These are phyloP conservation scores for Trypoxylon attenuatum DNA, from an alignment of 2,888 invertebrate species.

Conservation along the genomic window DNA sequence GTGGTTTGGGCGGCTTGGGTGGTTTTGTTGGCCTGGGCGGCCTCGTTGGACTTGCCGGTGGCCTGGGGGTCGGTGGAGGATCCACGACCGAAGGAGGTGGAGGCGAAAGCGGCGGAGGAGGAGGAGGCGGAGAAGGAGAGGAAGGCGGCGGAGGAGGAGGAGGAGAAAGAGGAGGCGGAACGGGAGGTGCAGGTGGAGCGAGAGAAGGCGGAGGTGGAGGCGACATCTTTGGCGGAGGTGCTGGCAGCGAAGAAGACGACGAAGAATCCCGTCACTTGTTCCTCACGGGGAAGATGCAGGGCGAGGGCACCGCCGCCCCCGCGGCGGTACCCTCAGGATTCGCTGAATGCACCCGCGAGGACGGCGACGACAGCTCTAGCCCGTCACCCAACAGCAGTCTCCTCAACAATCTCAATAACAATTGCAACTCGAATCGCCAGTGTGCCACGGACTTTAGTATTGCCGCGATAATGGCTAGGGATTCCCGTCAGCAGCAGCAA, in stretches of 20 bases:
- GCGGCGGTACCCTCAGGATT: conserved; percentile 56
- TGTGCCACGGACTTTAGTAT: conserved; percentile 97
- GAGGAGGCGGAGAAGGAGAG: too few relatives aligned
- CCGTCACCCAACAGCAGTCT: conserved; percentile 71
- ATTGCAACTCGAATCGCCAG: conserved; percentile 78
- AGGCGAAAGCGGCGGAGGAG: too few relatives aligned
- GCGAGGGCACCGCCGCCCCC: conserved; percentile 71
- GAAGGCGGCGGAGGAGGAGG: conserved; percentile 70
- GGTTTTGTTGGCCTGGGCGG: too few relatives aligned
- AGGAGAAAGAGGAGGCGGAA: conserved; percentile 72
- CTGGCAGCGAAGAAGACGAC: conserved; percentile 81
- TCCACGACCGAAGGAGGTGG: too few relatives aligned
- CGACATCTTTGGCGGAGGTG: conserved; percentile 74
- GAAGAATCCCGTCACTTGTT: conserved; percentile 75
- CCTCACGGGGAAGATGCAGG: conserved; percentile 75
- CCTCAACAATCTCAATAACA: conserved; percentile 67
- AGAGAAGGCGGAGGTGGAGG: conserved; percentile 76
- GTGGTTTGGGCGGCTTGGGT: conserved; percentile 75
- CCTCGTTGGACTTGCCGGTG: too few relatives aligned
- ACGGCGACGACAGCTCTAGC: conserved; percentile 80
- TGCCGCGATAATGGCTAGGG: conserved; percentile 93
- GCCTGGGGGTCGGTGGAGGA: too few relatives aligned
- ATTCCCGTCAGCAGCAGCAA: conserved; percentile 79
- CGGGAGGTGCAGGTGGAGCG: conserved; percentile 75
- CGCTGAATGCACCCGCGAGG: conserved; percentile 76